Evolutionary conservation across 2,888 invertebrate genomes (phyloP).

Genomic region (Glaucopsyche alexis): DNA sequence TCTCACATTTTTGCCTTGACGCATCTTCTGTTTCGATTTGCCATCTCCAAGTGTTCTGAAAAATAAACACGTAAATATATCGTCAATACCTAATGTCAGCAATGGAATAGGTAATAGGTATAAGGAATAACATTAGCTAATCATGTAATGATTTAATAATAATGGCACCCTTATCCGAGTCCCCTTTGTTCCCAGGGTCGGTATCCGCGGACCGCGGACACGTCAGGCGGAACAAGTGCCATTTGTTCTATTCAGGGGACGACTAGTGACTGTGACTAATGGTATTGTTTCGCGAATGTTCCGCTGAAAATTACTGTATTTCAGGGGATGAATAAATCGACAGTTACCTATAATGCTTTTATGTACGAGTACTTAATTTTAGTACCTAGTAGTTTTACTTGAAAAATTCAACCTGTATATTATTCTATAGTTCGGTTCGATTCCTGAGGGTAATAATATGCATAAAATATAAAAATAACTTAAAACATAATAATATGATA

Average conservation of each 20-base stretch:
- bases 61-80: constrained; percentile 36
- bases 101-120: neutral
- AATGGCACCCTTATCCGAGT: neutral
- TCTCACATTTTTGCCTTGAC: constrained; percentile 93
- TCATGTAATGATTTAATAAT: neutral
- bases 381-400: too few species aligned
- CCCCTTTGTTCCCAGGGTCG: neutral
- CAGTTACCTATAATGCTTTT: too few species aligned
- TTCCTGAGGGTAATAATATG: too few species aligned
- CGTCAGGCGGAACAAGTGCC: constrained; percentile 63
- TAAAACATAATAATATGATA: too few species aligned
- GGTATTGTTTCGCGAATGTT: constrained; percentile 1
- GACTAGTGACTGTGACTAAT: constrained; percentile 28
- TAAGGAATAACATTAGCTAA: constrained; percentile 20
- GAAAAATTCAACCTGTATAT: too few species aligned
- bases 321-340: neutral
- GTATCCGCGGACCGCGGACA: constrained; percentile 37
- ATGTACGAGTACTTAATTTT: too few species aligned
- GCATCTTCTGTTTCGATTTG: constrained; percentile 83
- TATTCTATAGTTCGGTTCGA: too few species aligned
- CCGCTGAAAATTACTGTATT: constrained; percentile 18
- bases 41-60: constrained; percentile 67
- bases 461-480: too few species aligned
- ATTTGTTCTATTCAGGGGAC: constrained; percentile 41
- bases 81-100: too few species aligned